Percentiles rank a stretch among this genome's conserved stretches.
Conservation (phyloP, 2,888 invertebrate genomes). For the Drosophila antonietae region DNA sequence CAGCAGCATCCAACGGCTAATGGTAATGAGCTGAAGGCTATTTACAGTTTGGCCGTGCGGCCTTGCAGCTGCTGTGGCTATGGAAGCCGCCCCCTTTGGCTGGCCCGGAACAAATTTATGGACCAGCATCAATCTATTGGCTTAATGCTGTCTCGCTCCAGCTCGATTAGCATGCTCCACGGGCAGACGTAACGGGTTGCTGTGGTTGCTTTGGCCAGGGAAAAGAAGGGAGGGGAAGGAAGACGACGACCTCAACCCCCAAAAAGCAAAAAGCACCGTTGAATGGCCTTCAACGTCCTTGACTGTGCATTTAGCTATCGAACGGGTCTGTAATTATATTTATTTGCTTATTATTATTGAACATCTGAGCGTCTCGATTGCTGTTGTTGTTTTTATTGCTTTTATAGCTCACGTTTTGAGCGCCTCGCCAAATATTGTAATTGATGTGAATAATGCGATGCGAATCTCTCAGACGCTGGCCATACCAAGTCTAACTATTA, state of each 20-base stretch:
- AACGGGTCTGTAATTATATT: slow-evolving; percentile 72
- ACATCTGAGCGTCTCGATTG: slow-evolving; percentile 45
- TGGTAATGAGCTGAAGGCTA: slow-evolving; percentile 77
- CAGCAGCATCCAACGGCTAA: slow-evolving; percentile 57
- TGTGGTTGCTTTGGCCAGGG: not conserved
- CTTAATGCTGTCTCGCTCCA: slow-evolving; percentile 52
- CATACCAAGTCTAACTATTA: slow-evolving; percentile 57
- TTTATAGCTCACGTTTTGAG: slow-evolving; percentile 68
- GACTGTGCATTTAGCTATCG: slow-evolving; percentile 61
- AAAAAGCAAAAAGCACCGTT: slow-evolving; percentile 60
- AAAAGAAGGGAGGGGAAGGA: not conserved
- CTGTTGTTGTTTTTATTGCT: slow-evolving; percentile 43
- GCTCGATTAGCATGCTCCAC: slow-evolving; percentile 65
- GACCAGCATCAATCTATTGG: slow-evolving; percentile 70
- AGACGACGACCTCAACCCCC: slow-evolving; percentile 53
- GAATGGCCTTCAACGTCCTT: slow-evolving; percentile 80
- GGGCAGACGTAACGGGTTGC: slow-evolving; percentile 11
- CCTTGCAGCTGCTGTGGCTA: slow-evolving; percentile 56
- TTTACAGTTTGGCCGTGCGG: slow-evolving; percentile 68
- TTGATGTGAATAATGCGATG: slow-evolving; percentile 77
- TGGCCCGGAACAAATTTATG: slow-evolving; percentile 62
- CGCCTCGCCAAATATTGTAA: slow-evolving; percentile 76
- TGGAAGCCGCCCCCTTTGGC: slow-evolving; percentile 36
- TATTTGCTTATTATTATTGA: slow-evolving; percentile 75
- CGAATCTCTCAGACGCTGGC: slow-evolving; percentile 61